Base-by-base conservation (phyloP, 2,888 invertebrate genomes). In the Clistopyga incitator region DNA sequence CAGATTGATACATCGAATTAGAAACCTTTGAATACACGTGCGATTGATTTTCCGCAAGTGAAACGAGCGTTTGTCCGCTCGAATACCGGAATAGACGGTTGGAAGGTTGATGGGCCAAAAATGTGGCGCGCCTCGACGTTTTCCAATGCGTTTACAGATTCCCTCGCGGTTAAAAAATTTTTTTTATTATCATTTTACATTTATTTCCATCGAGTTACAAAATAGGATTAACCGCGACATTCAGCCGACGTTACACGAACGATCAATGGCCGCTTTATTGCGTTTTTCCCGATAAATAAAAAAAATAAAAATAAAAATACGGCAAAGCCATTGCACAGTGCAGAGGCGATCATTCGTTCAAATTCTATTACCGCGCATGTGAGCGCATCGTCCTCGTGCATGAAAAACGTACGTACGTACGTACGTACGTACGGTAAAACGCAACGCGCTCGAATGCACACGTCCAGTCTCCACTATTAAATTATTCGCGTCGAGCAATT, bases 401-500 rank as follows among this genome's bases (percentile, higher is more conserved):
- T 85, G 64, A 84, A 82, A 86, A 88, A 78, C 77, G 77, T 77
- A 82, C 61, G 61, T n/a, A 20, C n/a, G 52, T n/a, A 78, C 77
- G 77, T 77, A 82, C 61, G 61, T n/a, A 20, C n/a, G 52, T n/a
- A n/a, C n/a, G 61, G 56, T 83, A 80, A 84, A 86, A 86, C 87
- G 84, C 81, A 76, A 45, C 84, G 78, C 59, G 77, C 29, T 59
- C 78, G 78, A 71, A 61, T 78, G 76, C 67, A 70, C 67, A 76
- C 81, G 82, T 83, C 77, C 82, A 74, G 65, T 23, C 81, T 65
- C 81, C 71, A 84, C 88, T 88, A 88, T 90, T 86, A 85, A 90
- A 90, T 90, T 89, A 90, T 88, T 88, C 84, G 85, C 61, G 61
- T 70, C 54, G 80, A 68, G 81, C 84, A 83, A 88, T 88, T 88